A percentile compares a stretch with the other conserved stretches of the same genome.
Evolutionary conservation across 1,140 invertebrate genomes (phyloP).

Genomic region (Rhynchophorus ferrugineus): DNA sequence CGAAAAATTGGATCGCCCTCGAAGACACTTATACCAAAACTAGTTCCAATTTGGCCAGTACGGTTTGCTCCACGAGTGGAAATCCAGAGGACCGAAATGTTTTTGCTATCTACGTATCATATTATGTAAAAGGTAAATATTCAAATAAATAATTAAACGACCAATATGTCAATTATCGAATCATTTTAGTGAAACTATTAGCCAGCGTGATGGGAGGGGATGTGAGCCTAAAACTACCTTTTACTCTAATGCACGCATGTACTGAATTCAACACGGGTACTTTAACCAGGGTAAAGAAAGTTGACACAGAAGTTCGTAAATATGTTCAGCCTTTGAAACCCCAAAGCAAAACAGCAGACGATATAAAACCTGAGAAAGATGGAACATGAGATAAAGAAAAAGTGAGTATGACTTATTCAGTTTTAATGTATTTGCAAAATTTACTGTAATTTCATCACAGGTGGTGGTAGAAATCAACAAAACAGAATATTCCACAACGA

Average conservation of each 20-base stretch:
- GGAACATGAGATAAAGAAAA: conserved; percentile 40
- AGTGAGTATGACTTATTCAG: no score
- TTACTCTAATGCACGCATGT: conserved; percentile 58
- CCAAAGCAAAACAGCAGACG: conserved; percentile 14
- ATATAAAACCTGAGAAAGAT: conserved; percentile 35
- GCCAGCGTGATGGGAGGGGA: conserved; percentile 72
- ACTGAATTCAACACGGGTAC: conserved; percentile 36
- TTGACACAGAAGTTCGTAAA: conserved; percentile 11
- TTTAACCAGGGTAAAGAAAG: conserved; percentile 20
- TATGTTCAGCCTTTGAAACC: conserved; percentile 8
- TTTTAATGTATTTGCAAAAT: no score
- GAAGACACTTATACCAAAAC: conserved; percentile 68
- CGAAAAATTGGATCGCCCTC: conserved; percentile 75
- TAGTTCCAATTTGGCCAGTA: conserved; percentile 60
- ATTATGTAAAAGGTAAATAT: conserved; percentile 64
- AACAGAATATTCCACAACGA: background rate
- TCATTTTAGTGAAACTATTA: conserved; percentile 55
- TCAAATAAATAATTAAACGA: background rate
- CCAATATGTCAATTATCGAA: background rate
- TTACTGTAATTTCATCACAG: conserved; percentile 13
- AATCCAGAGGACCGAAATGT: conserved; percentile 67
- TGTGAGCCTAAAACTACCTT: conserved; percentile 71
- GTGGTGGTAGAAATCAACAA: conserved; percentile 38
- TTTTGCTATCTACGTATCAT: conserved; percentile 83
- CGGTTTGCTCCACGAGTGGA: conserved; percentile 53